Conservation (phyloP, 2,888 invertebrate species). For the Apomyelois bistriatella region DNA sequence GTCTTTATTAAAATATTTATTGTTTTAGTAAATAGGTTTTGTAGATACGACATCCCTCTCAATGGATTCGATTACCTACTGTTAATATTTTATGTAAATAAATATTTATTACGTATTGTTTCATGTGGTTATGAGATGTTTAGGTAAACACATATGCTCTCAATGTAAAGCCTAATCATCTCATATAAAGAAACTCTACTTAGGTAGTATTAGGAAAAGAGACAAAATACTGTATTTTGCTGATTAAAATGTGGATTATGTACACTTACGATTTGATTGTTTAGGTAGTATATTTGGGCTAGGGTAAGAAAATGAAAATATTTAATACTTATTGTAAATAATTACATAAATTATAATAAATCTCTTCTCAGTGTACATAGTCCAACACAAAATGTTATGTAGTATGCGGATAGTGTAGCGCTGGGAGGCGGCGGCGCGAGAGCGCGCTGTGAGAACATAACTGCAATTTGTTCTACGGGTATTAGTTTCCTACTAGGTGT, state of each 20-base stretch:
- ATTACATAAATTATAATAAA: constrained; percentile 19
- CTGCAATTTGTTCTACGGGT: constrained; percentile 79
- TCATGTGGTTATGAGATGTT: constrained; percentile 24
- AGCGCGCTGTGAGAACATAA: constrained; percentile 38
- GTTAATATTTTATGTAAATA: constrained; percentile 49
- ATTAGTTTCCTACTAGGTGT: constrained; percentile 79
- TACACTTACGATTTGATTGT: constrained; percentile 33
- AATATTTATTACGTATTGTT: constrained; percentile 26
- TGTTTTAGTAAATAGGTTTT: constrained; percentile 59
- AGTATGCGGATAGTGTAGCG: not conserved
- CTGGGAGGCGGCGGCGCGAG: constrained; percentile 21
- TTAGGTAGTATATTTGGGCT: constrained; percentile 33
- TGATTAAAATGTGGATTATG: constrained; percentile 41
- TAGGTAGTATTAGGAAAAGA: constrained; percentile 23
- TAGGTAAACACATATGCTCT: constrained; percentile 10
- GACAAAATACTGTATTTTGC: not conserved
- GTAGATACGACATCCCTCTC: constrained; percentile 43
- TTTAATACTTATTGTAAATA: constrained; percentile 48
- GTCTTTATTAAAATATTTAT: constrained; percentile 71
- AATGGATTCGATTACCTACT: constrained; percentile 35
- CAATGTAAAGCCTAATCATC: constrained; percentile 17
- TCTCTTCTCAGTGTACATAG: constrained; percentile 1
- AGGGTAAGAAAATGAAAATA: constrained; percentile 48
- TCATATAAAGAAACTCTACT: constrained; percentile 19
- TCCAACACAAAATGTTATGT: not conserved